phyloP scores from a whole-genome alignment of 2,888 invertebrate genomes.

The Helleia helle region DNA sequence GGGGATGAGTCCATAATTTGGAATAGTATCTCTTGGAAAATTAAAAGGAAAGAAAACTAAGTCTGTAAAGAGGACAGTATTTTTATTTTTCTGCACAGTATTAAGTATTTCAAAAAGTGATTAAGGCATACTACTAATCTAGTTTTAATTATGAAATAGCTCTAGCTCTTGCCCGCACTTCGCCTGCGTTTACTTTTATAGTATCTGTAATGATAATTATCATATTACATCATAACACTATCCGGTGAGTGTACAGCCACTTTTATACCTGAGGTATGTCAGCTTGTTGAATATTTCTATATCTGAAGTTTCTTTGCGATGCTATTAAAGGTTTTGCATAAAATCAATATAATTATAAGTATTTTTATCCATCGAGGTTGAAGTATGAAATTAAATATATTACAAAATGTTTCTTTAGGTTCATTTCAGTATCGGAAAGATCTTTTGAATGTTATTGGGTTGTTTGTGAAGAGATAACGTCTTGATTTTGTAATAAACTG shows the following conservation, averaged over 20 bases:
- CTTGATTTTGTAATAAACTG: neutral
- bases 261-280: neutral
- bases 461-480: neutral
- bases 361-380: constrained; percentile 7
- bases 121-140: too few species aligned
- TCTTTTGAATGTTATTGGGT: neutral
- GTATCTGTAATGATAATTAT: too few species aligned
- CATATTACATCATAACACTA: neutral
- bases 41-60: too few species aligned
- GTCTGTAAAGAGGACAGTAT: too few species aligned
- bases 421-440: neutral
- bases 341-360: constrained; percentile 10
- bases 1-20: too few species aligned
- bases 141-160: too few species aligned
- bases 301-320: constrained; percentile 11
- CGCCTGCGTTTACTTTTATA: too few species aligned
- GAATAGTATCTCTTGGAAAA: too few species aligned
- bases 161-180: too few species aligned
- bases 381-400: constrained; percentile 8
- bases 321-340: constrained; percentile 11
- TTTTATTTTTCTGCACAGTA: too few species aligned
- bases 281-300: constrained; percentile 5
- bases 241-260: neutral
- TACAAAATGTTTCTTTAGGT: neutral
- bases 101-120: too few species aligned